phyloP scores from a whole-genome alignment of 2,888 invertebrate genomes.

The Diarsia brunnea region DNA sequence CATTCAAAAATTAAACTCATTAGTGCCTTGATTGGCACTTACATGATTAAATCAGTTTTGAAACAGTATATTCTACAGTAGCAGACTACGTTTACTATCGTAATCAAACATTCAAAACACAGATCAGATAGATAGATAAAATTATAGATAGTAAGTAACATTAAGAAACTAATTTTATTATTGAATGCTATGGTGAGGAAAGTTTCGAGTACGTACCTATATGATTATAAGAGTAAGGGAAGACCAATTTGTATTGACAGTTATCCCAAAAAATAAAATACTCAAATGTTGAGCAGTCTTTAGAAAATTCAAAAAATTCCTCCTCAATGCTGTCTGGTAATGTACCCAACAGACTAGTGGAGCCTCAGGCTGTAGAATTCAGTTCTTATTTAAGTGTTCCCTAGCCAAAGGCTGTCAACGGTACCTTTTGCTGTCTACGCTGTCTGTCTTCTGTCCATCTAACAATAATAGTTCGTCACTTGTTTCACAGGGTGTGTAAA shows the following conservation, averaged over 20 bases:
- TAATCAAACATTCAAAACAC: constrained; percentile 26
- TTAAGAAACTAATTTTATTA: constrained; percentile 12
- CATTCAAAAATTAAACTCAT: constrained; percentile 11
- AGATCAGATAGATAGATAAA: constrained; percentile 20
- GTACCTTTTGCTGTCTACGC: not conserved
- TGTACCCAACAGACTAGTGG: too few species aligned
- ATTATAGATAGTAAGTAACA: not conserved
- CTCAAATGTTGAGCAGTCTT: not conserved
- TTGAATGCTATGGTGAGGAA: not conserved
- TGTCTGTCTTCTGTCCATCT: not conserved
- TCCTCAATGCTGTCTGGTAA: too few species aligned
- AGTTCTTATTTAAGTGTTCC: not conserved
- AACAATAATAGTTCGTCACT: not conserved
- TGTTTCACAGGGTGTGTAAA: not conserved
- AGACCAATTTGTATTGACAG: not conserved
- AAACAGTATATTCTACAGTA: constrained; percentile 11
- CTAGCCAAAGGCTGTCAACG: not conserved
- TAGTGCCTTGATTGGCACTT: constrained; percentile 1
- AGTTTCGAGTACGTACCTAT: not conserved
- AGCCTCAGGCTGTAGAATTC: not conserved
- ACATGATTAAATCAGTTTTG: constrained; percentile 15
- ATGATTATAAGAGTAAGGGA: not conserved
- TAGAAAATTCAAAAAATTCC: not conserved
- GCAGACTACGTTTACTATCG: not conserved
- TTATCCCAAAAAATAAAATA: not conserved